A percentile compares a stretch with the other conserved stretches of the same genome.
Conservation (phyloP, 2,888 invertebrate genomes). For the Cylindroiulus punctatus region DNA sequence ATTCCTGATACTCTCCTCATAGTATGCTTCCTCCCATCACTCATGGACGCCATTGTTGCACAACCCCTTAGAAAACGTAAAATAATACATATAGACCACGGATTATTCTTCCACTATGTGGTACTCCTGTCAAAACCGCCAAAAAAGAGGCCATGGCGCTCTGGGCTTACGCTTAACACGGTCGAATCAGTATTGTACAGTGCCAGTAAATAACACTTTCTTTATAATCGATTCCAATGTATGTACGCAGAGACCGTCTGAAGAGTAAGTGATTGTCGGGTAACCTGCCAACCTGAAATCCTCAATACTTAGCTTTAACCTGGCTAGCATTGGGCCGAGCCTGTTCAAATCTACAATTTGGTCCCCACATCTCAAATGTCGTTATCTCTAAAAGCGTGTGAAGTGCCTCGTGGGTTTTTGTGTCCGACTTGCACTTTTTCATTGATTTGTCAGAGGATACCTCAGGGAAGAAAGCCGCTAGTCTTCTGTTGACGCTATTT, state of each 20-base stretch:
- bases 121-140: not conserved
- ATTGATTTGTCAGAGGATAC: conserved; percentile 45
- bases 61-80: not conserved
- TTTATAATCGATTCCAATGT: conserved; percentile 21
- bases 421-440: conserved; percentile 43
- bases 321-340: conserved; percentile 31
- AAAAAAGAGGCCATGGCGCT: not conserved
- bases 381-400: conserved; percentile 47
- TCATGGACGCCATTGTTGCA: too few species aligned
- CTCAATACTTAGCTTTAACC: conserved; percentile 40
- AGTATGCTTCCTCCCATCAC: not conserved
- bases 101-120: not conserved
- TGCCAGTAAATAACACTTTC: conserved; percentile 33
- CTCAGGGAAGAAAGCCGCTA: conserved; percentile 43
- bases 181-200: not conserved
- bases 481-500: conserved; percentile 36
- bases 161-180: not conserved
- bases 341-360: conserved; percentile 43
- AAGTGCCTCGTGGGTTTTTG: conserved; percentile 45
- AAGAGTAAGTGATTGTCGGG: conserved; percentile 45
- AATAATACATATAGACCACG: not conserved
- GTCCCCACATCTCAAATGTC: conserved; percentile 47
- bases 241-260: conserved; percentile 10
- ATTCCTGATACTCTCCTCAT: not conserved
- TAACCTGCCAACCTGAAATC: conserved; percentile 43